Evolutionary conservation across 1,140 invertebrate genomes (phyloP).

Genomic region (Catajapyx aquilonaris): DNA sequence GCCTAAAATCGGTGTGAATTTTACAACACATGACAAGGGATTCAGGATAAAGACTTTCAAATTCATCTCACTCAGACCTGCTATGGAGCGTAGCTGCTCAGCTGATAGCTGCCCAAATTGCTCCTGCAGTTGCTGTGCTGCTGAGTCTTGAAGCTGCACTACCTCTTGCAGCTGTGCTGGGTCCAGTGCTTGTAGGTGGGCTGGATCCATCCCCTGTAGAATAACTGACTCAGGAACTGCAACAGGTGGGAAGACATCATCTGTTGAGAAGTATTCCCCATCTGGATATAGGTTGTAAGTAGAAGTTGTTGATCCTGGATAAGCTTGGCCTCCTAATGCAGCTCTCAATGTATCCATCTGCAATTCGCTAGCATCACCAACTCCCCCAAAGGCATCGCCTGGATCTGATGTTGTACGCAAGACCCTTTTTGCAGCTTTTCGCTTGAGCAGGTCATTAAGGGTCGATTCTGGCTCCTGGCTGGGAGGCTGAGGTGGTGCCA

Average conservation of each 20-base stretch:
- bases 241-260: constrained; percentile 54
- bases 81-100: too few species aligned
- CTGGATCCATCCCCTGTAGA: constrained; percentile 36
- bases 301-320: background rate
- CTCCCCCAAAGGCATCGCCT: constrained; percentile 6
- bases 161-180: constrained; percentile 22
- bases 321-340: too few species aligned
- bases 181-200: constrained; percentile 21
- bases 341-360: too few species aligned
- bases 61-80: too few species aligned
- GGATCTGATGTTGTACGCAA: constrained; percentile 13
- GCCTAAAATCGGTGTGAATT: too few species aligned
- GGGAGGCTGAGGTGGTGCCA: constrained; percentile 26
- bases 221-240: constrained; percentile 38
- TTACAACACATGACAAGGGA: too few species aligned
- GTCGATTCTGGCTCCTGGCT: constrained; percentile 8
- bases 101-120: background rate
- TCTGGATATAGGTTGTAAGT: constrained; percentile 40
- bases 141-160: constrained; percentile 3
- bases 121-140: constrained; percentile 6
- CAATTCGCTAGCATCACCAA: background rate
- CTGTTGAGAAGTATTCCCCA: constrained; percentile 45
- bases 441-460: constrained; percentile 12
- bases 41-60: background rate
- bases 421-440: constrained; percentile 12